Evolutionary conservation across 2,888 invertebrate genomes (phyloP), one percentile per base, ranked within the genome.

Genomic region (Geophilus truncorum): DNA sequence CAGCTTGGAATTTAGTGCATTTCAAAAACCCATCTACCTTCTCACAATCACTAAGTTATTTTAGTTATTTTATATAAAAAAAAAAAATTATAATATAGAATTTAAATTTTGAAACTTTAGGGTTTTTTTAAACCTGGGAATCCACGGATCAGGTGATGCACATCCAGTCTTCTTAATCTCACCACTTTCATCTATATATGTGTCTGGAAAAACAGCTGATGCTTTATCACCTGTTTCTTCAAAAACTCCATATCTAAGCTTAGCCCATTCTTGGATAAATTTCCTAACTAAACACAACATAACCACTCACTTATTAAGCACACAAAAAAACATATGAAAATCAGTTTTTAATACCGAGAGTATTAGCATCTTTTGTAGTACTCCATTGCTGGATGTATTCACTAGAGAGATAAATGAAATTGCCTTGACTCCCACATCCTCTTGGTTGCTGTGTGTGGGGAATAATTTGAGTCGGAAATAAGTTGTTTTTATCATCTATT

Each of bases 241-340:
- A 78, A 85, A 85, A 1, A 85, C 84, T n/a, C 85, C 85, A 79
- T 84, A 85, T 12, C 85, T 83, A 10, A 84, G 82, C 30, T 84
- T 84, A 4, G 85, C 84, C 85, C 85, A 85, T 80, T 85, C 85
- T 28, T 84, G 84, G 0, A 84, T 83, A 23, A 85, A 80, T 51
- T 82, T 81, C 40, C 81, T 81, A 15, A 40, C 40, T 40, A 40
- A 40, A 40, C 9, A 15, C 40, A 34, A 34, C 6, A 34, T 7
- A 34, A 5, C 5, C 9, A 7, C 9, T 34, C 9, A 5, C 5
- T 7, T 9, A 34, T 34, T 34, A 34, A 5, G 34, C 62, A 62
- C 5, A 45, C 10, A 45, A 15, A 7, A 62, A 23, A n/a, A n/a
- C n/a, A 62, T 21, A 7, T 62, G 62, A 62, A 62, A 70, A 12